Base-by-base conservation (phyloP, 2,113 vertebrate species). In the Macrotus californicus region DNA sequence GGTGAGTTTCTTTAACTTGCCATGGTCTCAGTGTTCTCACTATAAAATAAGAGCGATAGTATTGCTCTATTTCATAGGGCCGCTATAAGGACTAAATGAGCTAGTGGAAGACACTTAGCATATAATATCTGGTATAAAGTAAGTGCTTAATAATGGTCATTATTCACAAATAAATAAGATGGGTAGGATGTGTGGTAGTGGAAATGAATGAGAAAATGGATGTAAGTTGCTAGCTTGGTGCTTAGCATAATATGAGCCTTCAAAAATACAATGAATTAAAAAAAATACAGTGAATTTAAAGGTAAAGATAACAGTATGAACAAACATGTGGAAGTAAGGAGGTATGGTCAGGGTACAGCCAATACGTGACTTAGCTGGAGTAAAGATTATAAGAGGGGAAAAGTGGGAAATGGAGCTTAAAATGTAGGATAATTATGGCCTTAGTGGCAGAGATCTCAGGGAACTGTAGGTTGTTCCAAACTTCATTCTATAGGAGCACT, bases 91-190 rank as follows among this genome's bases (percentile, higher is more conserved):
- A 81, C 81, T 93, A 91, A 82, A 66, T 80, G 34, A 92, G 36
- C 36, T 87, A n/a, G 6, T 64, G 1, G 59, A 88, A 93, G 67
- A 31, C 29, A 41, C 54, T 94, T 41, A 70, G 24, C 43, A 26
- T 76, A 16, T 92, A 69, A 52, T 76, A 73, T 19, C 5, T 79
- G 72, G 34, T 56, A 88, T 36, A 76, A 93, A 91, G 54, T 93
- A 66, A 93, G 8, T 69, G 5, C 34, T 87, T 95, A 67, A 87
- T 84, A 75, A 85, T 75, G 21, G 13, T 87, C 94, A 66, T 87
- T 93, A 89, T 69, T 86, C 94, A 85, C 10, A 95, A 64, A 52
- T 77, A 87, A 86, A 41, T 91, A 66, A 88, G 86, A 34, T 59
- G 36, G 22, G 36, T 22, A 83, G 52, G 26, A 39, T 46, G 5